Evolutionary conservation across 2,888 invertebrate genomes (phyloP).

Genomic region (Perithous albicinctus): DNA sequence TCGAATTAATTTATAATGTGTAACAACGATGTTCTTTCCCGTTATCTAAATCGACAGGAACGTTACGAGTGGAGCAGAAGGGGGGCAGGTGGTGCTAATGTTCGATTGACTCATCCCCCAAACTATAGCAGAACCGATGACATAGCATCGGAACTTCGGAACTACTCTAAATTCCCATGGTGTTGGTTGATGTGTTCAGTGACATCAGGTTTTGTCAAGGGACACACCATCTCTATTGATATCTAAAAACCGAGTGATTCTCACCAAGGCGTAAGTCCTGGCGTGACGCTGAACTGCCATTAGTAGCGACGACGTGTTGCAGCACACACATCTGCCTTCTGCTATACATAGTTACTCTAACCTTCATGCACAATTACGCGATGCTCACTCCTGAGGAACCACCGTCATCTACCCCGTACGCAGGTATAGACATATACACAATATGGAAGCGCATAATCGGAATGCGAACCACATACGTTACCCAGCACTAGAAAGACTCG

Average conservation of each 20-base stretch:
- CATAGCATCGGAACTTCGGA: conserved; percentile 2
- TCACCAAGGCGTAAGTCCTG: conserved; percentile 20
- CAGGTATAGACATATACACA: background rate
- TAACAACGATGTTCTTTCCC: background rate
- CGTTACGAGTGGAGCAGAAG: background rate
- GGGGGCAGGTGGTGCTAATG: conserved; percentile 54
- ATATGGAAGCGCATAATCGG: conserved; percentile 15
- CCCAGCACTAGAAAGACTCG: conserved; percentile 14
- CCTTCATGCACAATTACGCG: conserved; percentile 42
- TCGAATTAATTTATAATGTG: conserved; percentile 44
- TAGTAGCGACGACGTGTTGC: conserved; percentile 7
- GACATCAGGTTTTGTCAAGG: conserved; percentile 13
- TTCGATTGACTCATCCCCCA: conserved; percentile 39
- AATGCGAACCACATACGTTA: conserved; percentile 54
- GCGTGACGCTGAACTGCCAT: conserved; percentile 15
- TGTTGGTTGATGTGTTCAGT: background rate
- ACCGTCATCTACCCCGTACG: conserved; percentile 9
- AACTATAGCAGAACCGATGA: conserved; percentile 18
- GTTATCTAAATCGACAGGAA: conserved; percentile 17
- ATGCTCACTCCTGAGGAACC: background rate
- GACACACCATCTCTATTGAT: conserved; percentile 21
- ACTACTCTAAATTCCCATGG: conserved; percentile 52
- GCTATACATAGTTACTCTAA: background rate
- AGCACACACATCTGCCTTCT: conserved; percentile 18
- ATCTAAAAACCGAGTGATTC: conserved; percentile 31